Conservation (phyloP, 1,140 invertebrate species). For the Bombus vancouverensis region DNA sequence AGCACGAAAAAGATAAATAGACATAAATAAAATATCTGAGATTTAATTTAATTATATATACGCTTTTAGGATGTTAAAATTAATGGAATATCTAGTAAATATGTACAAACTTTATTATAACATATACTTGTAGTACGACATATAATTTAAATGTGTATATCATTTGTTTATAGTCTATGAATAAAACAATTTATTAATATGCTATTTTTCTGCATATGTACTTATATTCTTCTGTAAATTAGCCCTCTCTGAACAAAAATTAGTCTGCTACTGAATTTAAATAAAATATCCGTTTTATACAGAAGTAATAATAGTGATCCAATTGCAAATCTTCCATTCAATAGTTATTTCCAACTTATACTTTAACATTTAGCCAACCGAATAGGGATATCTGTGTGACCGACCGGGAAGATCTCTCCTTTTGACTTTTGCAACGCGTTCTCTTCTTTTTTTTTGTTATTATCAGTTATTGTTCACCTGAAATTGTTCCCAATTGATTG, state of each 20-base stretch:
- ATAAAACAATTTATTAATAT: constrained; percentile 70
- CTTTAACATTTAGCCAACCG: background rate
- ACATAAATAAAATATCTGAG: background rate
- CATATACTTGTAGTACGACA: constrained; percentile 28
- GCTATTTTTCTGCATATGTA: constrained; percentile 61
- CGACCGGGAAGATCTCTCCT: no score
- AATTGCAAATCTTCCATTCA: background rate
- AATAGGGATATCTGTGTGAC: no score
- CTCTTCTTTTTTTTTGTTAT: no score
- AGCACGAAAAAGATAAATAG: background rate
- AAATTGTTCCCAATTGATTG: no score
- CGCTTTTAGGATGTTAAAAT: background rate
- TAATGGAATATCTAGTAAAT: constrained; percentile 47
- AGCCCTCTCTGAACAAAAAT: constrained; percentile 7
- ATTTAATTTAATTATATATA: background rate
- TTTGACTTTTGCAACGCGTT: no score
- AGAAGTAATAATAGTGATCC: background rate
- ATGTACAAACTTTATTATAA: constrained; percentile 56
- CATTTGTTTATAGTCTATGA: constrained; percentile 36
- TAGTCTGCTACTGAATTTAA: constrained; percentile 8
- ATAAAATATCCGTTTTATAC: background rate
- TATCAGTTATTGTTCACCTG: no score
- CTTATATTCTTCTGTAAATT: constrained; percentile 40
- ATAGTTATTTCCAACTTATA: background rate
- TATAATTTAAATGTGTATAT: constrained; percentile 36